These are phyloP conservation scores for Caenorhabditis parvicauda DNA, from an alignment of 2,888 invertebrate genomes.

Conservation along the genomic window DNA sequence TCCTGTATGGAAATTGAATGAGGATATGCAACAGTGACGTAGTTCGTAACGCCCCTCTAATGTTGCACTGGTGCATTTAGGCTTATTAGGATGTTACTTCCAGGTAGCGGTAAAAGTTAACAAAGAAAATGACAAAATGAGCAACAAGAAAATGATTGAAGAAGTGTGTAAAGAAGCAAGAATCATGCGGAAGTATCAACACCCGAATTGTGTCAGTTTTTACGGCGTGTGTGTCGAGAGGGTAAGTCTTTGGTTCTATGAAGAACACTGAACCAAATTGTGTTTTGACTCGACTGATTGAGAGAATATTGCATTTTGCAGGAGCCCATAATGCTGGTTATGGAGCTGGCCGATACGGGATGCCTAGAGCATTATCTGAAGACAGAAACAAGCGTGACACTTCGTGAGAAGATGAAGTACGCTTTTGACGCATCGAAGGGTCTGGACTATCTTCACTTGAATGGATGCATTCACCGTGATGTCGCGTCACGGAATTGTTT, in stretches of 20 bases:
- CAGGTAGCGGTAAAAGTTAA: constrained; percentile 42
- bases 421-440: constrained; percentile 40
- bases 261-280: too few species aligned
- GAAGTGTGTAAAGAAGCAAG: constrained; percentile 47
- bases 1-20: too few species aligned
- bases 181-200: constrained; percentile 45
- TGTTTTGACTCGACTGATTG: background rate
- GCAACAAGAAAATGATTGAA: constrained; percentile 37
- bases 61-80: too few species aligned
- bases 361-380: constrained; percentile 34
- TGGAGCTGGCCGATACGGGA: constrained; percentile 43
- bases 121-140: constrained; percentile 42
- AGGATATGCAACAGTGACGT: too few species aligned
- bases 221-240: constrained; percentile 43
- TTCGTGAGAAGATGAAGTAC: constrained; percentile 25
- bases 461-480: constrained; percentile 47
- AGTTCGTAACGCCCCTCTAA: too few species aligned
- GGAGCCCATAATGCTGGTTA: constrained; percentile 47
- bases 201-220: constrained; percentile 42
- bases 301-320: constrained; percentile 2
- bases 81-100: too few species aligned
- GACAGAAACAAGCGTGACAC: constrained; percentile 20
- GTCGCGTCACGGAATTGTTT: constrained; percentile 45
- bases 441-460: constrained; percentile 42
- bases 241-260: constrained; percentile 9